Evolutionary conservation across 2,888 invertebrate species (phyloP).

Genomic region (Prenolepis imparis): DNA sequence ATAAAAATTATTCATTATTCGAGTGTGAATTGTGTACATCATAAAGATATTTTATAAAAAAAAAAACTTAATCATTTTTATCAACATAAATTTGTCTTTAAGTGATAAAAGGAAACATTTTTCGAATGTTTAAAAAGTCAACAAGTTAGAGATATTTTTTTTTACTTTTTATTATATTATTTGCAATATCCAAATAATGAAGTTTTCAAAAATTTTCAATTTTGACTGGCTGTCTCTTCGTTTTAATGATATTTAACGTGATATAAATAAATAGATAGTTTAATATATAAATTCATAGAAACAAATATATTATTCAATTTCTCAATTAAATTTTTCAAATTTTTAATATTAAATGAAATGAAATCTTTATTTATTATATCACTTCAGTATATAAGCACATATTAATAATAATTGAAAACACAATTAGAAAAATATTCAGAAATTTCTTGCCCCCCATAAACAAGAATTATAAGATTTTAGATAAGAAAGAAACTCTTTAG

Average conservation of each 20-base stretch:
- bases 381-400: background rate
- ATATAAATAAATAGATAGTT: constrained; percentile 35
- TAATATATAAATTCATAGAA: background rate
- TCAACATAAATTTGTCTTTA: constrained; percentile 34
- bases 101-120: constrained; percentile 11
- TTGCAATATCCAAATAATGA: background rate
- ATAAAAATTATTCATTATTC: constrained; percentile 10
- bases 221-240: constrained; percentile 9
- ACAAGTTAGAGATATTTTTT: background rate
- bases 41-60: constrained; percentile 53
- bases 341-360: background rate
- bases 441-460: constrained; percentile 54
- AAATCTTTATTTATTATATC: background rate
- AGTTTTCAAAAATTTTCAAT: constrained; percentile 13
- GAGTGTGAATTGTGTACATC: background rate
- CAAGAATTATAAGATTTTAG: constrained; percentile 53
- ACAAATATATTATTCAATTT: background rate
- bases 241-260: constrained; percentile 42
- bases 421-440: constrained; percentile 17
- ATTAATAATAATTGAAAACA: constrained; percentile 26
- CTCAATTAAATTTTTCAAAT: background rate
- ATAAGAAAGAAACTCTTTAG: constrained; percentile 77
- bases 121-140: background rate
- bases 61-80: background rate
- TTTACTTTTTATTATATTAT: constrained; percentile 18